Evolutionary conservation across 1,140 invertebrate genomes (phyloP).

Genomic region (Reticulitermes speratus): DNA sequence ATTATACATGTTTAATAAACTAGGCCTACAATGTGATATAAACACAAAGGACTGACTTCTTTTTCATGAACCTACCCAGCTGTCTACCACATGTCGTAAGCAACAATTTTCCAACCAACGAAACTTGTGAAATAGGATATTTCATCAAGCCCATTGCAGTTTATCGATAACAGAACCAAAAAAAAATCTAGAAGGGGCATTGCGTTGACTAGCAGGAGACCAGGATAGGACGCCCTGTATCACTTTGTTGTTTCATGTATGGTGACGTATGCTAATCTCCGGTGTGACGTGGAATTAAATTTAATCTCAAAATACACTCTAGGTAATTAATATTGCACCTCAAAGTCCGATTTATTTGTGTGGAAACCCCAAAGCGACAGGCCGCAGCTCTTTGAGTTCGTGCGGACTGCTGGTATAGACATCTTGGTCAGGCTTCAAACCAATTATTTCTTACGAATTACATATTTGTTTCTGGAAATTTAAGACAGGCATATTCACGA

Average conservation of each 20-base stretch:
- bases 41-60: not conserved
- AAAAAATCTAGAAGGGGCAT: not conserved
- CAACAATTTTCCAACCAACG: not conserved
- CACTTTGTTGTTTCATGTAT: not conserved
- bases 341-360: not conserved
- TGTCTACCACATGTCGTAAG: not conserved
- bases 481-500: too few relatives aligned
- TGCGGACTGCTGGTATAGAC: not conserved
- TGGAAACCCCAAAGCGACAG: not conserved
- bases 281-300: not conserved
- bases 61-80: not conserved
- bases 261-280: not conserved
- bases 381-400: not conserved
- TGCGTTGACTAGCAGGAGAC: not conserved
- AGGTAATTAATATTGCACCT: not conserved
- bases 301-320: not conserved
- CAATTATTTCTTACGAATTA: too few relatives aligned
- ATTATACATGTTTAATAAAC: conserved; percentile 9
- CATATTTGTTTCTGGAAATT: too few relatives aligned
- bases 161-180: not conserved
- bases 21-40: not conserved
- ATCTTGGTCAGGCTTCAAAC: too few relatives aligned
- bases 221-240: not conserved
- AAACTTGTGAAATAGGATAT: not conserved
- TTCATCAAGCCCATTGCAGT: not conserved